Percentiles rank a stretch among this genome's conserved stretches.
Conservation (phyloP, 2,113 vertebrate species). For the Plecturocebus donacophilus region DNA sequence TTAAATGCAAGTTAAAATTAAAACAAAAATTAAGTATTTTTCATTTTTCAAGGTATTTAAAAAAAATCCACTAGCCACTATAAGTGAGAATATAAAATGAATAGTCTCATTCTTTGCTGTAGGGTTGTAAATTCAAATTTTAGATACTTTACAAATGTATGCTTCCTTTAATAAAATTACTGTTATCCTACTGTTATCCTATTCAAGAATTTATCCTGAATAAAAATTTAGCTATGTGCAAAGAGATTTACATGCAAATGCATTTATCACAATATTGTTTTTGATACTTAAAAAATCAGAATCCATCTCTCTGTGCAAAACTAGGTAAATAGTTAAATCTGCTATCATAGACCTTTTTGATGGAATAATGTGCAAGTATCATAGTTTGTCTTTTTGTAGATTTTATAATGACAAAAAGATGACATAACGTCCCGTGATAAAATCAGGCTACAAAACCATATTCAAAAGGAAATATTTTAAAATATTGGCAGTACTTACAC, state of each 20-base stretch:
- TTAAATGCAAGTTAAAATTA: constrained; percentile 4
- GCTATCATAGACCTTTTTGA: neutral
- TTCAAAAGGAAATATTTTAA: constrained; percentile 37
- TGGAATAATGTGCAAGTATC: neutral
- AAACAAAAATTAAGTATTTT: constrained; percentile 19
- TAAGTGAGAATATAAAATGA: neutral
- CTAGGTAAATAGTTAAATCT: neutral
- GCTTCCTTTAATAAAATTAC: constrained; percentile 36
- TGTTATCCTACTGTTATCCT: neutral
- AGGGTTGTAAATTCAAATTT: neutral
- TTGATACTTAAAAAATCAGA: neutral
- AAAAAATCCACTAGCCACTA: neutral
- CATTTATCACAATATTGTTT: constrained; percentile 18
- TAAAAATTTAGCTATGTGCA: neutral
- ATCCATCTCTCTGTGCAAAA: neutral
- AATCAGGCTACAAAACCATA: neutral
- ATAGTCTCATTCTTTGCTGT: neutral
- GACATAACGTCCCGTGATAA: neutral
- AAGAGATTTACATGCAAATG: neutral
- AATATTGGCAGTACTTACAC: constrained; percentile 17
- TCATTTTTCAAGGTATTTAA: neutral
- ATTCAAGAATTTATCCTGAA: neutral
- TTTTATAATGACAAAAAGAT: neutral
- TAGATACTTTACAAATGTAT: neutral
- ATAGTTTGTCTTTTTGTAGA: neutral